Percentiles rank a stretch among this genome's conserved stretches.
Conservation (phyloP, 2,797 vertebrate species). For the Chloroceryle amazona region DNA sequence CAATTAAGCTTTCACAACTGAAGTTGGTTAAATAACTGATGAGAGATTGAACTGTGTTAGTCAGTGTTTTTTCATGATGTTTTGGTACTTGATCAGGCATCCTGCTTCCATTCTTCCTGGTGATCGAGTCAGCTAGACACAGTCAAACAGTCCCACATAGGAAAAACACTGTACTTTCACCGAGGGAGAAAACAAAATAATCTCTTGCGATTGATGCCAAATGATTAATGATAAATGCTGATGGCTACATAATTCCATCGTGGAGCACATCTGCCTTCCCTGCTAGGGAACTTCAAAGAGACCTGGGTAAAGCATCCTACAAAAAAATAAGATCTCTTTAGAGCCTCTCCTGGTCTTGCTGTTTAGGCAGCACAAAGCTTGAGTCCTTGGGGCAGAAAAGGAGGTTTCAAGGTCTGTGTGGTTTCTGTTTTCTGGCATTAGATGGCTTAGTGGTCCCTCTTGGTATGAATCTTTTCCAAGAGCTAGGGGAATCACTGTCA, state of each 20-base stretch:
- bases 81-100: not conserved
- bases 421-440: not conserved
- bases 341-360: not conserved
- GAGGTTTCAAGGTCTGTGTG: not conserved
- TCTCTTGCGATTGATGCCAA: not conserved
- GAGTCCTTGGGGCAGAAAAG: not conserved
- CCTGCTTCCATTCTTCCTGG: not conserved
- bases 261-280: not conserved
- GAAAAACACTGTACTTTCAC: not conserved
- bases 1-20: not conserved
- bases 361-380: not conserved
- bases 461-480: not conserved
- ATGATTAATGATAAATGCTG: not conserved
- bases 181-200: not conserved
- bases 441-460: not conserved
- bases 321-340: not conserved
- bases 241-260: not conserved
- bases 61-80: not conserved
- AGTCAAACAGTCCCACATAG: not conserved
- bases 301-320: not conserved
- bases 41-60: not conserved
- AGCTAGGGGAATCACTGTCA: not conserved
- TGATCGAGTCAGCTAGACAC: not conserved
- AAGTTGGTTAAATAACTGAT: not conserved
- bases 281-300: not conserved